These are phyloP conservation scores for Megalopta genalis DNA, from an alignment of 1,140 invertebrate genomes.

Conservation along the genomic window DNA sequence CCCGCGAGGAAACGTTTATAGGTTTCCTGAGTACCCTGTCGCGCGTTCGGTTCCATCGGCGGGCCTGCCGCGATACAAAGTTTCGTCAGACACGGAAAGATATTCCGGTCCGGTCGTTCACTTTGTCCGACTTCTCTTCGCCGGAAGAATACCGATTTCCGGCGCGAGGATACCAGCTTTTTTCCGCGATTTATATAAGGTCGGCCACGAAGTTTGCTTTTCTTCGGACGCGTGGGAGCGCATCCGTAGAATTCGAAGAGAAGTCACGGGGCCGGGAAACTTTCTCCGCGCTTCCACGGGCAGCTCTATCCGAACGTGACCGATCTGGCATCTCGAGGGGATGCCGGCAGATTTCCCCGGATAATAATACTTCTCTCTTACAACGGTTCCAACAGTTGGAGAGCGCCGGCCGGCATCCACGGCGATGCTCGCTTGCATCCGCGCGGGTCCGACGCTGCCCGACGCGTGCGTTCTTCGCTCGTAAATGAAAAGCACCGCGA, in stretches of 20 bases:
- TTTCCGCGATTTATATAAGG: conserved; percentile 47
- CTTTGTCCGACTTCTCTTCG: conserved; percentile 45
- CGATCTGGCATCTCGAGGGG: conserved; percentile 76
- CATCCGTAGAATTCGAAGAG: conserved; percentile 39
- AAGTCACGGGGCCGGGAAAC: conserved; percentile 64
- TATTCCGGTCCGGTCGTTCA: conserved; percentile 43
- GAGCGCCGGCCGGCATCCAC: conserved; percentile 1
- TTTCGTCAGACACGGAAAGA: conserved; percentile 24
- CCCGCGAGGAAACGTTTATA: background rate
- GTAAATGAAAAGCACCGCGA: conserved; percentile 72
- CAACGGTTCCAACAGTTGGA: conserved; percentile 62
- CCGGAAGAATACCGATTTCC: conserved; percentile 39
- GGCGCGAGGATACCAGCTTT: conserved; percentile 2
- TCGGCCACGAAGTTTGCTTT: conserved; percentile 56
- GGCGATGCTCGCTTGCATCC: conserved; percentile 57
- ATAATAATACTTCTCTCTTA: conserved; percentile 80
- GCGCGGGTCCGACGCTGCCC: conserved; percentile 44
- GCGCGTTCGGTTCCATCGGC: background rate
- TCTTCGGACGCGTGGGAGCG: conserved; percentile 52
- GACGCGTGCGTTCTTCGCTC: conserved; percentile 53
- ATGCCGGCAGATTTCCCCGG: conserved; percentile 78
- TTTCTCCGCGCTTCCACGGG: conserved; percentile 67
- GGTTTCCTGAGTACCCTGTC: conserved; percentile 13
- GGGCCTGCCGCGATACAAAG: conserved; percentile 2
- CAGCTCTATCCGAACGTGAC: conserved; percentile 75